Evolutionary conservation across 2,888 invertebrate genomes (phyloP).

Genomic region (Tupiocoris notatus): DNA sequence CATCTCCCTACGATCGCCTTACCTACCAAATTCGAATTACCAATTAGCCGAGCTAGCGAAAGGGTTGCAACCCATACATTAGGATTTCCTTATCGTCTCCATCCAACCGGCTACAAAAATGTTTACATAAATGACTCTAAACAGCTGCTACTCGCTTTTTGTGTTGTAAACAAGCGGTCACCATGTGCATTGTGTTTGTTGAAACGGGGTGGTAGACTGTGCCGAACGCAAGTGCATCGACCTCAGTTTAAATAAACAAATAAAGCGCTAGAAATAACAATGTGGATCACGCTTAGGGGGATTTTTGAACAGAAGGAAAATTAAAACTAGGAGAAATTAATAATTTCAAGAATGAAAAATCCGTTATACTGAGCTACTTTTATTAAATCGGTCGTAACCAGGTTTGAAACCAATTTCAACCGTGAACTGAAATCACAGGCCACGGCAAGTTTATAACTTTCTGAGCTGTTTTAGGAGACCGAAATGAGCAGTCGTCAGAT

Average conservation of each 20-base stretch:
- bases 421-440: too few relatives aligned
- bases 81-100: constrained; percentile 14
- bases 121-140: constrained; percentile 15
- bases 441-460: too few relatives aligned
- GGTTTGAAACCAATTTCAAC: too few relatives aligned
- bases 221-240: neutral
- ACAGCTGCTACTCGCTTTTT: constrained; percentile 24
- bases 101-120: neutral
- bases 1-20: neutral
- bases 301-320: too few relatives aligned
- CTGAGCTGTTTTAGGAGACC: too few relatives aligned
- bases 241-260: neutral
- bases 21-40: constrained; percentile 2
- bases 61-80: constrained; percentile 26
- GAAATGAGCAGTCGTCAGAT: too few relatives aligned
- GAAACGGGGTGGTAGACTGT: neutral
- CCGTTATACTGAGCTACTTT: too few relatives aligned
- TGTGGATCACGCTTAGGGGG: neutral
- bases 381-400: too few relatives aligned
- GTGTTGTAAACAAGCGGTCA: constrained; percentile 1
- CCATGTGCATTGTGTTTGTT: constrained; percentile 4
- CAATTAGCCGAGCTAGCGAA: constrained; percentile 16
- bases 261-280: neutral
- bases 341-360: too few relatives aligned
- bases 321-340: too few relatives aligned